Conservation (phyloP, 1,140 invertebrate species). For the Rhopalosiphum maidis region DNA sequence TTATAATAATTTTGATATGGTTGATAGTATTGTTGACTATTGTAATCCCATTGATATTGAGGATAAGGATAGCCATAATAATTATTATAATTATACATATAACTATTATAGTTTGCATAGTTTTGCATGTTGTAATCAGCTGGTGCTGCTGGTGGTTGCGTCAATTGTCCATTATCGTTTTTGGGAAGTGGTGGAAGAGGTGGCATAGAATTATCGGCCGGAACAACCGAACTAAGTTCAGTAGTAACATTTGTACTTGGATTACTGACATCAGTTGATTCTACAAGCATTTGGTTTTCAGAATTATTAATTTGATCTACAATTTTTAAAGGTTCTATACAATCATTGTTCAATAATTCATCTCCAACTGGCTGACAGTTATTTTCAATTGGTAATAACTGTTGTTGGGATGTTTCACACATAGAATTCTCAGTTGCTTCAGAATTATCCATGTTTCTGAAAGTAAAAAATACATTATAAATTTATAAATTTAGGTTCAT, state of each 20-base stretch:
- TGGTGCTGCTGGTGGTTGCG: neutral
- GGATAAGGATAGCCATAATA: constrained; percentile 55
- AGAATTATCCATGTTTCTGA: constrained; percentile 24
- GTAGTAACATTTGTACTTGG: neutral
- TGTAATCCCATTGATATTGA: constrained; percentile 56
- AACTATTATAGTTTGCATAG: constrained; percentile 40
- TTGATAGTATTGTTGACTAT: constrained; percentile 57
- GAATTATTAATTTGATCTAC: neutral
- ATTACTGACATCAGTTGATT: neutral
- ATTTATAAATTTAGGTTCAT: neutral
- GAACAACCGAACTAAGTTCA: neutral
- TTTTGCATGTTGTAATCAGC: constrained; percentile 46
- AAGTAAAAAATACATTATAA: neutral
- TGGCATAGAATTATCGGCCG: constrained; percentile 24
- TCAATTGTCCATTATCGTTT: constrained; percentile 5
- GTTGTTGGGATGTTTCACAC: neutral
- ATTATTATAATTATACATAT: constrained; percentile 48
- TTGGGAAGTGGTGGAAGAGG: neutral
- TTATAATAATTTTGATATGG: constrained; percentile 56
- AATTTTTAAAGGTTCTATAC: neutral
- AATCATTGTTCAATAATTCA: neutral
- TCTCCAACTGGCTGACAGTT: neutral
- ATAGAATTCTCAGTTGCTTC: neutral
- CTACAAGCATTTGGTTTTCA: neutral
- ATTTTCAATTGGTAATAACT: neutral